Conservation (phyloP, 2,888 invertebrate genomes). For the Diabrotica balteata region DNA sequence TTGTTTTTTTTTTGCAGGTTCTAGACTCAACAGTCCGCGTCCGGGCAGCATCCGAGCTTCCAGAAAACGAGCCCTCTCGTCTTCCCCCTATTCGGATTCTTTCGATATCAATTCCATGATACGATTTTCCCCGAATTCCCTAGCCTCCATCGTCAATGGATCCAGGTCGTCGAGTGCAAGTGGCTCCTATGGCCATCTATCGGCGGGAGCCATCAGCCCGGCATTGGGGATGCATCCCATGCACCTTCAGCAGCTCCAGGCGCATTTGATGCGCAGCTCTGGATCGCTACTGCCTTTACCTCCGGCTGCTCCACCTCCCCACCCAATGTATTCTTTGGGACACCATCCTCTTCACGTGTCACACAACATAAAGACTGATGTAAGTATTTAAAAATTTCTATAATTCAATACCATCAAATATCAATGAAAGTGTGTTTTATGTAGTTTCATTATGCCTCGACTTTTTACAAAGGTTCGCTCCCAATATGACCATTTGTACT, state of each 20-base stretch:
- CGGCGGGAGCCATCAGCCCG: conserved; percentile 87
- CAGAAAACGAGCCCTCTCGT: conserved; percentile 91
- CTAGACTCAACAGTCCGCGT: conserved; percentile 73
- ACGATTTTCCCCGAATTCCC: conserved; percentile 90
- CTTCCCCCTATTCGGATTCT: conserved; percentile 94
- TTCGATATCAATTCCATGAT: conserved; percentile 96
- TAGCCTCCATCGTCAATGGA: conserved; percentile 81
- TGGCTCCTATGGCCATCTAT: conserved; percentile 96
- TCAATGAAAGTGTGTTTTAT: not conserved
- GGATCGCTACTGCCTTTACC: conserved; percentile 63
- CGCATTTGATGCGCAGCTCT: conserved; percentile 78
- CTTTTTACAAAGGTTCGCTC: not conserved
- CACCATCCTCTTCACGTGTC: conserved; percentile 59
- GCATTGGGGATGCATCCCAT: conserved; percentile 74
- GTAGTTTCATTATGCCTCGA: not conserved
- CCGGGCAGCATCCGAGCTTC: conserved; percentile 63
- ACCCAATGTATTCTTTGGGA: conserved; percentile 58
- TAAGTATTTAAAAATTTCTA: conserved; percentile 40
- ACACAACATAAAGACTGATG: conserved; percentile 57
- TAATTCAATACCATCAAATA: no score
- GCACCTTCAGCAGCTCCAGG: conserved; percentile 78
- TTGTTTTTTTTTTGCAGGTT: conserved; percentile 58
- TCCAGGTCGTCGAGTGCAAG: conserved; percentile 89
- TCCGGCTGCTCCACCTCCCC: conserved; percentile 57
- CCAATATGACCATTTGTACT: not conserved